Base-by-base conservation (phyloP, 1,140 invertebrate species). In the Archivesica marissinica region DNA sequence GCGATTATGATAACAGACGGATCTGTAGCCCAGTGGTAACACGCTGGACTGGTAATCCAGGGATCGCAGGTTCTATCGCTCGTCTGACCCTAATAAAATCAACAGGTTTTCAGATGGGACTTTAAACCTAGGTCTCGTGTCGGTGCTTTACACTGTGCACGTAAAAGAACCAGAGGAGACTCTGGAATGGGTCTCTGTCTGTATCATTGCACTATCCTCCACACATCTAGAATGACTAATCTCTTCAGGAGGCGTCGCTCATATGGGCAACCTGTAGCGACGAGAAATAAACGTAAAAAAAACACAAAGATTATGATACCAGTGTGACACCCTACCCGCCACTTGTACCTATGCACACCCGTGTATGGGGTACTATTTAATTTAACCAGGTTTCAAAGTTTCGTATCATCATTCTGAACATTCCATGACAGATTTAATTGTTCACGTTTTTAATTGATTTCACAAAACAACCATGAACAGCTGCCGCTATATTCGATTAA, bases 341-440 rank as follows among this genome's bases (percentile, higher is more conserved):
- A 25, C 54, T 59, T n/a, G 59, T 25, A 64, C 59, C 25, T 20
- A 17, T 6, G 38, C 30, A 35, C 30, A n/a, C 20, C 59, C 15
- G n/a, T 33, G 30, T 25, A 35, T 64, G 59, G 30, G 59, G 59
- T 35, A 33, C 1, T 3, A 13, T 64, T 64, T 20, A 35, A 33
- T 17, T 35, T 20, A 64, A 33, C n/a, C 3, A 35, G 30, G 15
- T 35, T 33, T 6, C 1, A 64, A 33, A 64, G 38, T 35, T 52
- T 52, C 28, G 20, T 64, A 9, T n/a, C 30, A 35, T 35, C 7
- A 35, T n/a, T 64, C 38, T 33, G 30, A 64, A 64, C 33, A 35
- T 25, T 9, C n/a, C 13, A 6, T 35, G 59, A 64, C 59, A 64
- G 59, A 64, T 64, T 64, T 64, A 17, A 64, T 64, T 64, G 59